Conservation (phyloP, 2,113 vertebrate genomes). For the Brachypteracias leptosomus region DNA sequence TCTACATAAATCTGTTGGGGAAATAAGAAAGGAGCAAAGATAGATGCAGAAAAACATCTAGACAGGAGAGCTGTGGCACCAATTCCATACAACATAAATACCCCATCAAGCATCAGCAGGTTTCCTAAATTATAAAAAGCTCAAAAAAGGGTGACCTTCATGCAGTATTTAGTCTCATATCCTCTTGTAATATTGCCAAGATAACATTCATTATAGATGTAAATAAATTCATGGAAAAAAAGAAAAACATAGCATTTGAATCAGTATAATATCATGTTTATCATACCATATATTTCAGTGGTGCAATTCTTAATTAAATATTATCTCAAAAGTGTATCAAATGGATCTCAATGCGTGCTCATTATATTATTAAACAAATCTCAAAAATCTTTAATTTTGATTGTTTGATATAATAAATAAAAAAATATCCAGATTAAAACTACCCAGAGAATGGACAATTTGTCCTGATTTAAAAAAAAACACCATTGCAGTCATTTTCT, state of each 20-base stretch:
- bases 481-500: background rate
- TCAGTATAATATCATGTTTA: background rate
- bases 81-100: background rate
- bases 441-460: background rate
- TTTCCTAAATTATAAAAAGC: background rate
- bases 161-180: background rate
- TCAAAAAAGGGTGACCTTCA: background rate
- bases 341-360: background rate
- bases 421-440: background rate
- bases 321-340: background rate
- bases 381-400: background rate
- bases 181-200: background rate
- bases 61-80: background rate
- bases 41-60: background rate
- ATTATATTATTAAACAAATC: background rate
- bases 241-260: background rate
- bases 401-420: background rate
- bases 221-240: background rate
- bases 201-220: background rate
- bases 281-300: background rate
- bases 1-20: background rate
- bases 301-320: background rate
- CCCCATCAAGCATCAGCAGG: background rate
- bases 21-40: background rate
- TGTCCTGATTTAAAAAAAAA: background rate